Base-by-base conservation (phyloP, 2,797 vertebrate species). In the Mustela erminea region DNA sequence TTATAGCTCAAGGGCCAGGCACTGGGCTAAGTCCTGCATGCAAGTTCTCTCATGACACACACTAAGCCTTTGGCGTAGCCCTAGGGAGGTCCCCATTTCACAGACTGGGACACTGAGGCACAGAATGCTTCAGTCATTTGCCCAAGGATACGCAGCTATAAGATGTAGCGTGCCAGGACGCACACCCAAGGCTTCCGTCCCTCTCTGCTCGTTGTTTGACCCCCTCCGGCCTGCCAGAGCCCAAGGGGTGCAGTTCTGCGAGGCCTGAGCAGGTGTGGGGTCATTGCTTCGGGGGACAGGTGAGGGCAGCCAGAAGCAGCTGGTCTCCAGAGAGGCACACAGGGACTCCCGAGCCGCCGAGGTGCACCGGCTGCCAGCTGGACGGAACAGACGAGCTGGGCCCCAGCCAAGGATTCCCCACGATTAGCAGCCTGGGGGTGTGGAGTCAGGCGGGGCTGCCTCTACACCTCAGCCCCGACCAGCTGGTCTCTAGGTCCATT, bases 291-390 rank as follows among this genome's bases (percentile, higher is more conserved):
- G 20, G 15, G 89, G 52, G 23, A 88, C 93, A 83, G 78, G 43
- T 80, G 91, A 90, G 58, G 70, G 52, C 52, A 95, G 62, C 49
- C 88, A 89, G 93, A 70, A 81, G 58, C 82, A 89, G 83, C 82
- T 81, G 93, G 35, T 89, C 68, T 92, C 94, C 46, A 32, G 35
- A 95, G 54, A 92, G 62, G 49, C 32, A 35, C 88, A 60, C 27
- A 2, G 35, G 88, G 43, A 56, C 21, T 54, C 78, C 86, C 54
- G 23, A 23, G 75, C 91, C 93, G 75, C 95, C 70, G 90, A 78
- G 15, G 49, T 18, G 56, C 74, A 70, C 18, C 90, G 87, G 92
- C 64, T 90, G 95, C 96, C 95, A 94, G 90, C 72, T 84, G 80
- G 83, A 72, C 54, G 5, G 18, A 93, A 29, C 21, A 87, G 89